Percentiles rank a stretch among this genome's conserved stretches.
Conservation (phyloP, 2,797 vertebrate species). For the Sebastes hopkinsi region DNA sequence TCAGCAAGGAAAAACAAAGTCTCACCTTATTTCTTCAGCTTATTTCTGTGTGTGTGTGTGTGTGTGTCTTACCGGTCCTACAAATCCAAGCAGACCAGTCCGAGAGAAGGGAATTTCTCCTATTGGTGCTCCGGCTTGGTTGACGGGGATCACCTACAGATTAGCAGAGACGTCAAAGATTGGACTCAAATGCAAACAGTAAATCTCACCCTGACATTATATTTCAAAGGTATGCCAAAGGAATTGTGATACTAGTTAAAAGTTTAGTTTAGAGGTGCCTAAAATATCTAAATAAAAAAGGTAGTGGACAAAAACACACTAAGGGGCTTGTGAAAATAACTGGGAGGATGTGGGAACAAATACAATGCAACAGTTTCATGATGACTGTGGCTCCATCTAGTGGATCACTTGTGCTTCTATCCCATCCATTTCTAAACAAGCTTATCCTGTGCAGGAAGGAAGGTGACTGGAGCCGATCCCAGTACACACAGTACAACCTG, state of each 20-base stretch:
- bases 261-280: neutral
- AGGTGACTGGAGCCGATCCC: neutral
- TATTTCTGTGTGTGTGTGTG: neutral
- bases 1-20: neutral
- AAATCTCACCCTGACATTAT: neutral
- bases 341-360: neutral
- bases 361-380: neutral
- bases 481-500: neutral
- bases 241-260: neutral
- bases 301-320: neutral
- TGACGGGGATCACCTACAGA: slow-evolving; percentile 93
- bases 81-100: slow-evolving; percentile 95
- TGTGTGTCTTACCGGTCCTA: slow-evolving; percentile 89
- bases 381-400: slow-evolving; percentile 31
- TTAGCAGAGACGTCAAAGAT: slow-evolving; percentile 12
- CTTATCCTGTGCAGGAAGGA: neutral
- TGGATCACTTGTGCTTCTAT: neutral
- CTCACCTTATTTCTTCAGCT: neutral
- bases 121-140: slow-evolving; percentile 89
- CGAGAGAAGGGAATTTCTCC: slow-evolving; percentile 93
- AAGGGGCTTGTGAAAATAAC: neutral
- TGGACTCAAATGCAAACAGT: neutral
- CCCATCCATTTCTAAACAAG: neutral
- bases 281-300: neutral
- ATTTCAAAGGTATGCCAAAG: neutral